These are phyloP conservation scores for Aldrovandia affinis DNA, from an alignment of 2,797 vertebrate species.

Conservation along the genomic window DNA sequence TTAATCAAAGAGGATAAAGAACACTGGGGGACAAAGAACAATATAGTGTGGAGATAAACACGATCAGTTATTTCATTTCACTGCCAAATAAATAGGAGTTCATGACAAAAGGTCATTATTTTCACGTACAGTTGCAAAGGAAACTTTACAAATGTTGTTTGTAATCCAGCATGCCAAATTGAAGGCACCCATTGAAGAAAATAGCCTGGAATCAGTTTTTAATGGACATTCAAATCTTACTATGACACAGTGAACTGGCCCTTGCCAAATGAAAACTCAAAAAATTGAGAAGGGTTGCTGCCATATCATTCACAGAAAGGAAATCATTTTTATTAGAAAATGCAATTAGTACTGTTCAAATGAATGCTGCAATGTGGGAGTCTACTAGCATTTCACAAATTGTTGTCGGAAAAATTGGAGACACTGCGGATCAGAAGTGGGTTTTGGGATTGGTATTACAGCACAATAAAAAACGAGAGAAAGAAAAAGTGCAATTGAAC, in stretches of 20 bases:
- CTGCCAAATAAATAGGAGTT: neutral
- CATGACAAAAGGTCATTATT: neutral
- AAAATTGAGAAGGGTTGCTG: neutral
- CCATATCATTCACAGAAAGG: slow-evolving; percentile 8
- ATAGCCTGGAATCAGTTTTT: neutral
- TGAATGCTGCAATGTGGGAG: slow-evolving; percentile 27
- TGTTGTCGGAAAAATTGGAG: neutral
- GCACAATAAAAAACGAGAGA: neutral
- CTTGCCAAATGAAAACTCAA: neutral
- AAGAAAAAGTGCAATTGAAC: neutral
- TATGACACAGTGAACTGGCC: slow-evolving; percentile 8
- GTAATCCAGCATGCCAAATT: no score
- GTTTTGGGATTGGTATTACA: neutral
- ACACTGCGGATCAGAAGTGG: neutral
- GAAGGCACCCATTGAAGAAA: neutral
- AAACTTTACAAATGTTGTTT: neutral
- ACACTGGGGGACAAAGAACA: neutral
- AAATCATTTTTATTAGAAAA: slow-evolving; percentile 39
- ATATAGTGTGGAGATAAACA: neutral
- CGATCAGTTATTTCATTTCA: neutral
- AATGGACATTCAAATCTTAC: neutral
- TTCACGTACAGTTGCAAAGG: neutral
- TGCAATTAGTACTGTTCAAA: slow-evolving; percentile 33
- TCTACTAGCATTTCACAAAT: slow-evolving; percentile 25
- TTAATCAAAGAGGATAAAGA: neutral